These are phyloP conservation scores for Diplolepis rosae DNA, from an alignment of 2,888 invertebrate genomes.

Conservation along the genomic window DNA sequence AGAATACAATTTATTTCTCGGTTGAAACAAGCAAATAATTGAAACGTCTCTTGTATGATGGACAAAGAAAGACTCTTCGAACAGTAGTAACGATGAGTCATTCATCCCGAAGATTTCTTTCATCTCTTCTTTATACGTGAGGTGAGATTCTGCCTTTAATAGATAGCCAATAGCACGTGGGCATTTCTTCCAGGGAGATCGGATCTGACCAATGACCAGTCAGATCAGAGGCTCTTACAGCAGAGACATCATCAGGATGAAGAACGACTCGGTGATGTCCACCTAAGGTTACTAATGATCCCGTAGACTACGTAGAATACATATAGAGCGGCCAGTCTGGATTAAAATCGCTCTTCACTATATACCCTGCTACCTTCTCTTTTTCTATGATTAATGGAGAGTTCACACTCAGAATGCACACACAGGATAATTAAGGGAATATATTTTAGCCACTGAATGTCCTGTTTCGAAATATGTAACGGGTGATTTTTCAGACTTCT, in stretches of 20 bases:
- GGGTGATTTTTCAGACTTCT: slow-evolving; percentile 55
- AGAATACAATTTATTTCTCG: background rate
- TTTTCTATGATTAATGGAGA: slow-evolving; percentile 73
- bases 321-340: slow-evolving; percentile 72
- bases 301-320: slow-evolving; percentile 68
- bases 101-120: slow-evolving; percentile 15
- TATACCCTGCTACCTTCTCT: slow-evolving; percentile 65
- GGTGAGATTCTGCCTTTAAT: slow-evolving; percentile 40
- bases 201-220: slow-evolving; percentile 56
- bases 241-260: slow-evolving; percentile 69
- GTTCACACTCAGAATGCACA: slow-evolving; percentile 74
- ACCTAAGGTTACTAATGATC: slow-evolving; percentile 73
- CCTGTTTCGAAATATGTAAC: slow-evolving; percentile 67
- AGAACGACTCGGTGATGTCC: slow-evolving; percentile 72
- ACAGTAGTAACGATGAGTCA: slow-evolving; percentile 39
- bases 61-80: slow-evolving; percentile 35
- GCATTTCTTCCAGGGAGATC: slow-evolving; percentile 29
- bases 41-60: background rate
- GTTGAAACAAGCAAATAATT: background rate
- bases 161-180: slow-evolving; percentile 21
- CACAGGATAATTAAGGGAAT: slow-evolving; percentile 74
- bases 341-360: slow-evolving; percentile 71
- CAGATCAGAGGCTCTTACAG: slow-evolving; percentile 58
- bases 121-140: slow-evolving; percentile 33
- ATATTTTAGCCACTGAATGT: slow-evolving; percentile 72